phyloP scores from a whole-genome alignment of 2,797 vertebrate species.

The Allobates femoralis region DNA sequence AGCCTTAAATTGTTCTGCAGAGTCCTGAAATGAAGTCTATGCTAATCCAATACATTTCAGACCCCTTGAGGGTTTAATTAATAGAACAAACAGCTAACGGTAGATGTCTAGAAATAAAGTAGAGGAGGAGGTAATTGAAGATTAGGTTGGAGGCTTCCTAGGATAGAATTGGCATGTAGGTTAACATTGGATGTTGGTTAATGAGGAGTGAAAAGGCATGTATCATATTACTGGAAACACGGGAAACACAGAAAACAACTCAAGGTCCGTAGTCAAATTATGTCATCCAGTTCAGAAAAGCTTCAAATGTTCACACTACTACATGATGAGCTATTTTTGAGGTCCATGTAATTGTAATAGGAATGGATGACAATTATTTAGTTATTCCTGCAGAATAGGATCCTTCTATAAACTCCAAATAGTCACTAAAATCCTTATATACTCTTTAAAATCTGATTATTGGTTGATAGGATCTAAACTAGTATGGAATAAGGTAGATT shows the following conservation, averaged over 20 bases:
- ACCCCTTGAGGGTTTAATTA: conserved; percentile 55
- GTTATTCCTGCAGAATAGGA: background rate
- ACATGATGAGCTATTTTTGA: background rate
- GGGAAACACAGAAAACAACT: background rate
- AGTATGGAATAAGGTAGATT: background rate
- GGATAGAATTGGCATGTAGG: conserved; percentile 31
- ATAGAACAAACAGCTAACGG: conserved; percentile 50
- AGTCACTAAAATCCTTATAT: background rate
- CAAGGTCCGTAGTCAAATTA: background rate
- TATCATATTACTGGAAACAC: background rate
- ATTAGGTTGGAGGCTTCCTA: conserved; percentile 36
- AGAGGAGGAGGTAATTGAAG: conserved; percentile 42
- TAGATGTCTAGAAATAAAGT: conserved; percentile 38
- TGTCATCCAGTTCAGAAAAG: background rate
- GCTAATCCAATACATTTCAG: conserved; percentile 67
- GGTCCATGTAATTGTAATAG: background rate
- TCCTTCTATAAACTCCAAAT: background rate
- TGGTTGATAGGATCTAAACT: background rate
- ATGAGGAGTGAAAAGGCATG: background rate
- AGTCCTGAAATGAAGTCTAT: conserved; percentile 49
- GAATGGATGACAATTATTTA: background rate
- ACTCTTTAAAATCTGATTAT: background rate
- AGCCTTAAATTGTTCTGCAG: conserved; percentile 55
- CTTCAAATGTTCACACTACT: background rate
- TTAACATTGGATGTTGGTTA: conserved; percentile 14